Evolutionary conservation across 2,888 invertebrate genomes (phyloP).

Genomic region (Embidobia sp.): DNA sequence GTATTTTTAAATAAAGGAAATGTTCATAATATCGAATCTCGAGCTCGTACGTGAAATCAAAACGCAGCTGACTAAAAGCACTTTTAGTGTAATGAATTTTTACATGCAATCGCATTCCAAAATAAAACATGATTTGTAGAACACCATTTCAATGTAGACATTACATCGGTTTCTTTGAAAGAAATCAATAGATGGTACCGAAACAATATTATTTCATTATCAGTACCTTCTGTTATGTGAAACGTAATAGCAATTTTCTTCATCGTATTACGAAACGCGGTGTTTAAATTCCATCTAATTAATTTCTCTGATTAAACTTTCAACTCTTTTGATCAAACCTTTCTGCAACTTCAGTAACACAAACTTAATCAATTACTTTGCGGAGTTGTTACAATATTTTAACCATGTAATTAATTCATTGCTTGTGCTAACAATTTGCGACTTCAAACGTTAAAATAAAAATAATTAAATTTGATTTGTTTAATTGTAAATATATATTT

Average conservation of each 20-base stretch:
- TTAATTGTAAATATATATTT: too few species aligned
- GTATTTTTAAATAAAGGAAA: constrained; percentile 25
- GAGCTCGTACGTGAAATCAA: neutral
- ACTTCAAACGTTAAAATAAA: too few species aligned
- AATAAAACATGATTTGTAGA: constrained; percentile 18
- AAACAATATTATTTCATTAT: neutral
- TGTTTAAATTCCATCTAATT: neutral
- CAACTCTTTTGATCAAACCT: neutral
- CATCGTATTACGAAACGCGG: neutral
- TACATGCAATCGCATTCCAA: neutral
- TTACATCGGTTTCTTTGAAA: neutral
- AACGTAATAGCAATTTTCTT: neutral
- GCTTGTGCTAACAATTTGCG: neutral
- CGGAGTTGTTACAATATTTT: neutral
- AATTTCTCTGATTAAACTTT: neutral
- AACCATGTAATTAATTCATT: neutral
- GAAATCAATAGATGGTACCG: neutral
- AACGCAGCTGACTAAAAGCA: constrained; percentile 20
- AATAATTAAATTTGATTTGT: too few species aligned
- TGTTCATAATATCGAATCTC: constrained; percentile 17
- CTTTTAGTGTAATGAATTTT: constrained; percentile 26
- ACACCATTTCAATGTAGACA: neutral
- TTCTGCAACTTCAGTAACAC: neutral
- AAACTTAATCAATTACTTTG: neutral
- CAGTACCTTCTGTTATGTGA: neutral